Percentiles rank a stretch among this genome's conserved stretches.
These are phyloP conservation scores for Stenchaetothrips biformis DNA, from an alignment of 2,888 invertebrate genomes.

Conservation along the genomic window DNA sequence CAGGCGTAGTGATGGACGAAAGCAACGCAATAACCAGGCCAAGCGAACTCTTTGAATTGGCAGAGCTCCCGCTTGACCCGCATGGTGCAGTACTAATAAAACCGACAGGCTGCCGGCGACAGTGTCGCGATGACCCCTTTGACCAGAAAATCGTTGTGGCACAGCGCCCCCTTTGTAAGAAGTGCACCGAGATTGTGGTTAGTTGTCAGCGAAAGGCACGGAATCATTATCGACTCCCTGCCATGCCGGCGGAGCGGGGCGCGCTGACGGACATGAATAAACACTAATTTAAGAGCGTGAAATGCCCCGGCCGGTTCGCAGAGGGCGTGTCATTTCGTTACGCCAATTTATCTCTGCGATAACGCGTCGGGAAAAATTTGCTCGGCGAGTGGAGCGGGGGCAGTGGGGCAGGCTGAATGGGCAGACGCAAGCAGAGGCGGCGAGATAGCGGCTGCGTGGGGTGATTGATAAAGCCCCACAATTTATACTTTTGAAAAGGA, in stretches of 20 bases:
- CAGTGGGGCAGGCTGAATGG: background rate
- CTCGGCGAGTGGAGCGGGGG: background rate
- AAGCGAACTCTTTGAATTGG: too few species aligned
- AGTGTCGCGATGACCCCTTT: background rate
- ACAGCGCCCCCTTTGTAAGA: too few species aligned
- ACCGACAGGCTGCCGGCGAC: too few species aligned
- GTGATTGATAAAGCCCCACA: background rate
- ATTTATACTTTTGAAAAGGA: background rate
- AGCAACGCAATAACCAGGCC: too few species aligned
- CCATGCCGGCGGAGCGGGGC: background rate
- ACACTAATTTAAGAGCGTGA: conserved; percentile 9
- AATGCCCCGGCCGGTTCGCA: background rate
- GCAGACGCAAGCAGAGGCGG: background rate
- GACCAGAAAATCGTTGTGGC: background rate
- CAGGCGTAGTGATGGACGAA: too few species aligned
- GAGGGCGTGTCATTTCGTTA: conserved; percentile 17
- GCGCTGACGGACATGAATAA: background rate
- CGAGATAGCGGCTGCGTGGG: background rate
- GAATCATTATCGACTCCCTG: too few species aligned
- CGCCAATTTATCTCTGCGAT: conserved; percentile 17
- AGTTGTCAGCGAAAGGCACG: too few species aligned
- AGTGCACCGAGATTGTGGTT: too few species aligned
- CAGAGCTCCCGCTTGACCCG: too few species aligned
- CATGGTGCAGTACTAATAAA: too few species aligned
- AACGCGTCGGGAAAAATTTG: background rate